A percentile compares a stretch with the other conserved stretches of the same genome.
phyloP scores from a whole-genome alignment of 2,888 invertebrate species.

The Melieria crassipennis region DNA sequence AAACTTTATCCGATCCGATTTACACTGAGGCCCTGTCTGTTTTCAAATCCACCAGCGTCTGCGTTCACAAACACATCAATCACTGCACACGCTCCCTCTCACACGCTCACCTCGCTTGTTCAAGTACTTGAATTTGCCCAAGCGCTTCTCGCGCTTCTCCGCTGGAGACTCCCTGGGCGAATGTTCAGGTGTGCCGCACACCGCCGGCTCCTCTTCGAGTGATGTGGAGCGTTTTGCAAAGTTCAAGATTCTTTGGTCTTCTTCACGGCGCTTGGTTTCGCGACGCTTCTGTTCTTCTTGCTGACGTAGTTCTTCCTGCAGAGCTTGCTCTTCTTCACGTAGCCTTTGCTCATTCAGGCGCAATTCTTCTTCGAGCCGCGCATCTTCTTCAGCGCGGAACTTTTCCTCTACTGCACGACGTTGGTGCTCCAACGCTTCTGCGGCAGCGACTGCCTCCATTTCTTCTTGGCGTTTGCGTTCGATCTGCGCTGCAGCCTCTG shows the following conservation, averaged over 20 bases:
- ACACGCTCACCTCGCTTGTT: slow-evolving; percentile 68
- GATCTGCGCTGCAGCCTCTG: slow-evolving; percentile 8
- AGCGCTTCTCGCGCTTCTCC: slow-evolving; percentile 54
- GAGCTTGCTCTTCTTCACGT: slow-evolving; percentile 51
- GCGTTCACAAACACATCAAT: slow-evolving; percentile 46
- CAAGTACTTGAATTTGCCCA: slow-evolving; percentile 68
- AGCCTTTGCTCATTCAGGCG: slow-evolving; percentile 51
- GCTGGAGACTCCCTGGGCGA: slow-evolving; percentile 49
- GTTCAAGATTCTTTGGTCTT: slow-evolving; percentile 55
- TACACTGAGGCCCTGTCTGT: too few relatives aligned
- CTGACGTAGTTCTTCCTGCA: slow-evolving; percentile 48
- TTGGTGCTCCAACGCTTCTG: slow-evolving; percentile 36
- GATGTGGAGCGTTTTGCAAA: slow-evolving; percentile 54
- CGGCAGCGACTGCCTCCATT: slow-evolving; percentile 15
- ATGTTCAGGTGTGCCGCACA: slow-evolving; percentile 58
- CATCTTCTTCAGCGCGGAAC: slow-evolving; percentile 51
- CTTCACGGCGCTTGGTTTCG: slow-evolving; percentile 55
- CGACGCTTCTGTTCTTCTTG: slow-evolving; percentile 51
- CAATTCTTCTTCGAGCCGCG: slow-evolving; percentile 51
- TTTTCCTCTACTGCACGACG: slow-evolving; percentile 32
- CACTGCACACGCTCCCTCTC: slow-evolving; percentile 47
- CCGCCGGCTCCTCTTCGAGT: slow-evolving; percentile 42
- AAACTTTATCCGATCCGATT: too few relatives aligned
- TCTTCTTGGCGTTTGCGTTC: slow-evolving; percentile 22
- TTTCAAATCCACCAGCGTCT: slow-evolving; percentile 46